Conservation (phyloP, 1,140 invertebrate species). For the Theocolax elegans region DNA sequence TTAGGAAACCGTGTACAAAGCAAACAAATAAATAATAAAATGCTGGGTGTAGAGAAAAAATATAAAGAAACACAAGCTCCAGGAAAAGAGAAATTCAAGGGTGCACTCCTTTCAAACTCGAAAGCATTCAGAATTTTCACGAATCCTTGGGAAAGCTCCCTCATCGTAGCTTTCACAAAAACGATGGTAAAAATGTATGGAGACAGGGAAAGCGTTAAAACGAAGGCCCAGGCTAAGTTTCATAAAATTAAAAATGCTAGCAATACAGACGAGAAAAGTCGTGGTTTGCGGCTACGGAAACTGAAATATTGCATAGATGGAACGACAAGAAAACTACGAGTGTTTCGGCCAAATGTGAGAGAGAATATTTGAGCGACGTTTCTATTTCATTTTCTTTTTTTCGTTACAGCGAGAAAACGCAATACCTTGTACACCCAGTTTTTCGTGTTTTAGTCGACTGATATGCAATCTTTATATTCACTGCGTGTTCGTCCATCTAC, state of each 20-base stretch:
- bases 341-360: neutral
- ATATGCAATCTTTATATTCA: too few relatives aligned
- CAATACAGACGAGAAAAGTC: neutral
- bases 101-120: neutral
- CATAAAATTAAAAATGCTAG: constrained; percentile 14
- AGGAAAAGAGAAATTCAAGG: neutral
- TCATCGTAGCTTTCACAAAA: too few relatives aligned
- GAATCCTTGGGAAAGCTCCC: too few relatives aligned
- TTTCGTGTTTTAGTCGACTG: too few relatives aligned
- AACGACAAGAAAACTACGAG: neutral
- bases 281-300: neutral
- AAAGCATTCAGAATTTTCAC: neutral
- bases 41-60: neutral
- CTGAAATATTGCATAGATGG: neutral
- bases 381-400: too few relatives aligned
- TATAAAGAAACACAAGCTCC: too few relatives aligned
- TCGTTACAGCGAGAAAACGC: too few relatives aligned
- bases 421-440: too few relatives aligned
- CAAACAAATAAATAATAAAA: neutral
- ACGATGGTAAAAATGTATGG: too few relatives aligned
- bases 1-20: neutral
- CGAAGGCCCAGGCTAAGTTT: neutral
- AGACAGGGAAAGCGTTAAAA: neutral
- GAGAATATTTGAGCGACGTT: too few relatives aligned
- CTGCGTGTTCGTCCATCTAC: too few relatives aligned